Evolutionary conservation across 2,888 invertebrate species (phyloP).

Genomic region (Hirtodrosophila trivittata): DNA sequence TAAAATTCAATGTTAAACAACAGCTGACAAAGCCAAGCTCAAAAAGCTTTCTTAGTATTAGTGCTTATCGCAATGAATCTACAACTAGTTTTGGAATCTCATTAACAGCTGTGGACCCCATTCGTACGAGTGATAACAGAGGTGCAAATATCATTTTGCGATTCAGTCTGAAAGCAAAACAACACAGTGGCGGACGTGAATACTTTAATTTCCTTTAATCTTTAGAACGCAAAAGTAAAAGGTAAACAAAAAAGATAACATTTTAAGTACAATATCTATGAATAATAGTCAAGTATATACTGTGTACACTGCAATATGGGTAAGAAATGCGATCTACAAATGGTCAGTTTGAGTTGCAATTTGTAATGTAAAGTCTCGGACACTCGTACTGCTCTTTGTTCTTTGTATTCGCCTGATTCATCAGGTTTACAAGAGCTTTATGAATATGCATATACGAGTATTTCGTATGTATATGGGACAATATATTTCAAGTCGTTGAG

Average conservation of each 20-base stretch:
- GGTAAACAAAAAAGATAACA: no score
- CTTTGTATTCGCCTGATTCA: background rate
- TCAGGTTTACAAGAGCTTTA: background rate
- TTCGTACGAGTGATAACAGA: constrained; percentile 29
- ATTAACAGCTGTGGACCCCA: constrained; percentile 34
- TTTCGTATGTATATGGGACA: constrained; percentile 7
- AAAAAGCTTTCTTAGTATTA: constrained; percentile 10
- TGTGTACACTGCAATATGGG: no score
- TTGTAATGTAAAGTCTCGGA: no score
- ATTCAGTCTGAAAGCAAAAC: constrained; percentile 34
- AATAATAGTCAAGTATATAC: no score
- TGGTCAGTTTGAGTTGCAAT: background rate
- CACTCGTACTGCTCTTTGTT: constrained; percentile 27
- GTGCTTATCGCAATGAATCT: background rate
- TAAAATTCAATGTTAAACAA: constrained; percentile 45
- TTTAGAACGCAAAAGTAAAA: constrained; percentile 1
- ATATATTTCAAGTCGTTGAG: background rate
- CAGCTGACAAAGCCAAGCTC: constrained; percentile 10
- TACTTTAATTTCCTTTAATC: constrained; percentile 3
- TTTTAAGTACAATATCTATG: no score
- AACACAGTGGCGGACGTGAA: constrained; percentile 10
- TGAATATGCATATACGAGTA: background rate
- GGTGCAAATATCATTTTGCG: constrained; percentile 17
- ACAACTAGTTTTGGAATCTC: no score
- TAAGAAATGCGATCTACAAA: background rate